A percentile compares a stretch with the other conserved stretches of the same genome.
Conservation (phyloP, 2,888 invertebrate species). For the Polyommatus iphigenia region DNA sequence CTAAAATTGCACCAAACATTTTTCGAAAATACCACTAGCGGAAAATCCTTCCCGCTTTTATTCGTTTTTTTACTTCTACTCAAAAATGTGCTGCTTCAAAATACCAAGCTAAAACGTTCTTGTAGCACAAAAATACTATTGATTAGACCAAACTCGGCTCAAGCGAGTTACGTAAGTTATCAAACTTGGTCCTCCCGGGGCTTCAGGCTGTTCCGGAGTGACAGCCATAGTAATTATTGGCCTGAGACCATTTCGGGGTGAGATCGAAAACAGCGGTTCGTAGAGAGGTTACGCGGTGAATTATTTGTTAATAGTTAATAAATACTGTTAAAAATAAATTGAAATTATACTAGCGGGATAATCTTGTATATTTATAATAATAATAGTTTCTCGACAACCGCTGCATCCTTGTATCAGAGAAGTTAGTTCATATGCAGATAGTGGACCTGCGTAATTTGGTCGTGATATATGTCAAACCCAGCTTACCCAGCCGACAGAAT, state of each 20-base stretch:
- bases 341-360: too few relatives aligned
- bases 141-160: neutral
- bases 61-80: neutral
- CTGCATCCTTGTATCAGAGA: too few relatives aligned
- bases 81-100: neutral
- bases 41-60: too few relatives aligned
- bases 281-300: neutral
- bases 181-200: constrained; percentile 7
- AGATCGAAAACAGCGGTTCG: neutral
- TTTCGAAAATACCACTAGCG: too few relatives aligned
- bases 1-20: too few relatives aligned
- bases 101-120: neutral
- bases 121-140: neutral
- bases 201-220: neutral
- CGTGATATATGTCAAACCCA: too few relatives aligned
- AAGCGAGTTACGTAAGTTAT: neutral
- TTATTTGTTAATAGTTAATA: neutral
- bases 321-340: too few relatives aligned
- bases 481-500: too few relatives aligned
- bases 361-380: too few relatives aligned
- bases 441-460: too few relatives aligned
- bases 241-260: neutral
- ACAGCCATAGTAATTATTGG: constrained; percentile 3
- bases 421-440: too few relatives aligned
- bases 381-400: too few relatives aligned